These are phyloP conservation scores for Theodoxus fluviatilis DNA, from an alignment of 2,888 invertebrate species.

Conservation along the genomic window DNA sequence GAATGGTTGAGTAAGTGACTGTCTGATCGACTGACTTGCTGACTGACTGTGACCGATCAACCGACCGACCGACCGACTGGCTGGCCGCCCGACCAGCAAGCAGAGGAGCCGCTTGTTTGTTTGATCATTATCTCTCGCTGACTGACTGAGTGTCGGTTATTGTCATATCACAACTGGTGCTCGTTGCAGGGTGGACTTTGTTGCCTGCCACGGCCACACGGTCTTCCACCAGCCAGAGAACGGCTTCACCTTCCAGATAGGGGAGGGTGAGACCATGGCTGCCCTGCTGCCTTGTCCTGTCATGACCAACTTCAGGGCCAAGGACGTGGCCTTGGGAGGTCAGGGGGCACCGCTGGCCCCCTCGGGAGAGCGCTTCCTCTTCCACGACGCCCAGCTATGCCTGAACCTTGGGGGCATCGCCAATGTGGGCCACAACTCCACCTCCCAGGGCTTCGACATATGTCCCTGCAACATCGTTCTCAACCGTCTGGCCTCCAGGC, in stretches of 20 bases:
- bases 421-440: conserved; percentile 45
- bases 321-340: conserved; percentile 59
- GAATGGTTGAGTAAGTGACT: too few relatives aligned
- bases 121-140: too few relatives aligned
- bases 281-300: conserved; percentile 47
- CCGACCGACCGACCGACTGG: too few relatives aligned
- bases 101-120: too few relatives aligned
- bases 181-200: conserved; percentile 42
- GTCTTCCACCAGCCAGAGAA: conserved; percentile 58
- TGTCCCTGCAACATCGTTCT: conserved; percentile 57
- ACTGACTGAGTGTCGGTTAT: too few relatives aligned
- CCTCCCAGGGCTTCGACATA: conserved; percentile 47
- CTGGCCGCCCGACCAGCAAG: too few relatives aligned
- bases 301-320: conserved; percentile 56
- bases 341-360: conserved; percentile 61
- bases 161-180: too few relatives aligned
- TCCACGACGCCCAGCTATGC: conserved; percentile 50
- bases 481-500: conserved; percentile 53
- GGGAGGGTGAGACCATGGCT: conserved; percentile 56
- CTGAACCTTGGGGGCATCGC: conserved; percentile 61
- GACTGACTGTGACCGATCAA: too few relatives aligned
- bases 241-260: conserved; percentile 56
- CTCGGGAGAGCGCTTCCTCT: conserved; percentile 54
- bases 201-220: conserved; percentile 58
- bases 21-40: too few relatives aligned